These are phyloP conservation scores for Ahaetulla prasina DNA, from an alignment of 2,113 vertebrate species.

Conservation along the genomic window DNA sequence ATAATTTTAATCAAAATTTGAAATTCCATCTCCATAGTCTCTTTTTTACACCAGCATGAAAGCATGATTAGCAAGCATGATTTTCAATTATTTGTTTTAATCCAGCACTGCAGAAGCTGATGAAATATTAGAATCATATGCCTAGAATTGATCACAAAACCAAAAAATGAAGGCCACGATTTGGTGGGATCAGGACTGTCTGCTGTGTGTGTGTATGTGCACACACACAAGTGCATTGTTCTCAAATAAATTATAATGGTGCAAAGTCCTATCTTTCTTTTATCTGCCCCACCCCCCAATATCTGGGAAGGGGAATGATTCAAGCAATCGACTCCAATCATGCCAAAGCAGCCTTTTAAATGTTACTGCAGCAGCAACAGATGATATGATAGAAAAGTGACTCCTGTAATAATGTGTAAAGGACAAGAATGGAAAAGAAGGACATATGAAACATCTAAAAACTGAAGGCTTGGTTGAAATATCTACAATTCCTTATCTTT, in stretches of 20 bases:
- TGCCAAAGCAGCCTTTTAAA: background rate
- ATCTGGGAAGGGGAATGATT: background rate
- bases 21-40: background rate
- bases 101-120: background rate
- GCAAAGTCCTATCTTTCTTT: background rate
- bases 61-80: background rate
- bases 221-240: background rate
- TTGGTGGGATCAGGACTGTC: background rate
- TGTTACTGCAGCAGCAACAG: background rate
- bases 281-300: background rate
- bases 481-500: background rate
- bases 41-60: background rate
- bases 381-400: background rate
- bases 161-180: background rate
- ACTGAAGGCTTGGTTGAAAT: background rate
- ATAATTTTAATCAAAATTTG: background rate
- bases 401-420: background rate
- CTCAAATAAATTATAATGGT: background rate
- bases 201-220: background rate
- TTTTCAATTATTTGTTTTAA: background rate
- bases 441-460: background rate
- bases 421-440: background rate
- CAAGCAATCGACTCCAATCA: background rate
- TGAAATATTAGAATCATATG: background rate
- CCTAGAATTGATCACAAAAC: background rate